Conservation (phyloP, 1,140 invertebrate species). For the Akabosia matsudoensis region DNA sequence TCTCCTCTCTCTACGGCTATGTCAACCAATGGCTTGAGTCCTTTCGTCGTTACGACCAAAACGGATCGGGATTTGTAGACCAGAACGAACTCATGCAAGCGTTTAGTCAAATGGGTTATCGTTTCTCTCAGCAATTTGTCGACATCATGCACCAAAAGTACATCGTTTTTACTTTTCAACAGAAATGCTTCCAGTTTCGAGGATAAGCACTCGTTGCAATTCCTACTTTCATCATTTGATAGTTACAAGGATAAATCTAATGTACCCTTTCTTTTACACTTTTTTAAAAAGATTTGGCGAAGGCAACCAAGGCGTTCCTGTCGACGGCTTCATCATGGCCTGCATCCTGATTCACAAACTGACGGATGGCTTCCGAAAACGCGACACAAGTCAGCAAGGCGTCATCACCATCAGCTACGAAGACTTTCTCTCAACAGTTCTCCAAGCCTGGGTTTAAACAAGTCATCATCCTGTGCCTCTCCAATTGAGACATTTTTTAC, state of each 20-base stretch:
- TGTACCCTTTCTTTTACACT: background rate
- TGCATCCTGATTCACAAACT: constrained; percentile 83
- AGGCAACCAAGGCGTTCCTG: constrained; percentile 57
- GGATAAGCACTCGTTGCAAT: too few relatives aligned
- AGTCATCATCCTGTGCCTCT: background rate
- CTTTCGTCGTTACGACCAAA: constrained; percentile 70
- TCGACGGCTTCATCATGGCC: constrained; percentile 83
- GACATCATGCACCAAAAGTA: constrained; percentile 67
- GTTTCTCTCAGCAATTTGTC: constrained; percentile 73
- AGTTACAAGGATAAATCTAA: too few relatives aligned
- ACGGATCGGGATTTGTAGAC: constrained; percentile 79
- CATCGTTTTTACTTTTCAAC: constrained; percentile 54
- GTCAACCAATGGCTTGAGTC: constrained; percentile 77
- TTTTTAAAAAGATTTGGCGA: constrained; percentile 42
- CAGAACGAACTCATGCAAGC: constrained; percentile 74
- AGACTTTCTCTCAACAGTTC: constrained; percentile 74
- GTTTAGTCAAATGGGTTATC: constrained; percentile 82
- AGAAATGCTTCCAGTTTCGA: too few relatives aligned
- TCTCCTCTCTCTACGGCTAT: constrained; percentile 81
- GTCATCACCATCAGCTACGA: constrained; percentile 76
- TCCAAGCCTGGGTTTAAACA: constrained; percentile 53
- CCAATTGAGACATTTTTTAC: too few relatives aligned
- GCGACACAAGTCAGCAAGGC: constrained; percentile 63
- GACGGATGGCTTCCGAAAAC: constrained; percentile 73
- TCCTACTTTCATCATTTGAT: too few relatives aligned